phyloP scores from a whole-genome alignment of 2,888 invertebrate genomes.

The Galeruca laticollis region DNA sequence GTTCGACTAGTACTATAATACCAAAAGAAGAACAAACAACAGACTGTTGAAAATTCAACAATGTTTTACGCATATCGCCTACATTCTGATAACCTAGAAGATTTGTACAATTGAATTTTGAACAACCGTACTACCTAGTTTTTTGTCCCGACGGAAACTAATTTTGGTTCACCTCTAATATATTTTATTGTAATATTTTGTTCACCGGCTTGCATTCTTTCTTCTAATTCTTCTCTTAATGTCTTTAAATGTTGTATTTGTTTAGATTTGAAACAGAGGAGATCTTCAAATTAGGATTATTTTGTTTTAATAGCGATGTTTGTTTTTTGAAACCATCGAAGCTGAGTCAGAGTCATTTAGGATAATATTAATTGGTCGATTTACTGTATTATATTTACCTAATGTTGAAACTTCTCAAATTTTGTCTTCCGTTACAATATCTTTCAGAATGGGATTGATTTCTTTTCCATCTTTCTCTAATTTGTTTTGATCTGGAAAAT shows the following conservation, averaged over 20 bases:
- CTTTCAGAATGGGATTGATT: background rate
- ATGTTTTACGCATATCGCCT: too few relatives aligned
- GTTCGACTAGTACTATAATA: too few relatives aligned
- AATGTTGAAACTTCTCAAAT: background rate
- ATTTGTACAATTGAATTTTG: constrained; percentile 1
- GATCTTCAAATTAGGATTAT: background rate
- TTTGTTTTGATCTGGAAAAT: background rate
- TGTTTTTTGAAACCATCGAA: background rate
- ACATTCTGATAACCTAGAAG: background rate
- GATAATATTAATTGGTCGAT: background rate
- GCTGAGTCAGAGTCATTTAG: background rate
- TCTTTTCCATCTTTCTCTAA: too few relatives aligned
- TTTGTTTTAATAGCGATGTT: background rate
- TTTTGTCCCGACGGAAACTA: too few relatives aligned
- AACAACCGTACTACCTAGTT: background rate
- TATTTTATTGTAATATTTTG: background rate
- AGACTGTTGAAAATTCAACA: too few relatives aligned
- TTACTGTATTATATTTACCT: background rate
- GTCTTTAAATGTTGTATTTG: background rate
- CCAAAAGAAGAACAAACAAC: too few relatives aligned
- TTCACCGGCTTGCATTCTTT: background rate
- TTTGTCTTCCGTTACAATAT: background rate
- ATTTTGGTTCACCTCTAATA: too few relatives aligned
- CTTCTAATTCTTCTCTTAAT: background rate
- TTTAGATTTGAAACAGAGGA: background rate